A percentile compares a stretch with the other conserved stretches of the same genome.
These are phyloP conservation scores for Tinea semifulvella DNA, from an alignment of 2,888 invertebrate genomes.

Conservation along the genomic window DNA sequence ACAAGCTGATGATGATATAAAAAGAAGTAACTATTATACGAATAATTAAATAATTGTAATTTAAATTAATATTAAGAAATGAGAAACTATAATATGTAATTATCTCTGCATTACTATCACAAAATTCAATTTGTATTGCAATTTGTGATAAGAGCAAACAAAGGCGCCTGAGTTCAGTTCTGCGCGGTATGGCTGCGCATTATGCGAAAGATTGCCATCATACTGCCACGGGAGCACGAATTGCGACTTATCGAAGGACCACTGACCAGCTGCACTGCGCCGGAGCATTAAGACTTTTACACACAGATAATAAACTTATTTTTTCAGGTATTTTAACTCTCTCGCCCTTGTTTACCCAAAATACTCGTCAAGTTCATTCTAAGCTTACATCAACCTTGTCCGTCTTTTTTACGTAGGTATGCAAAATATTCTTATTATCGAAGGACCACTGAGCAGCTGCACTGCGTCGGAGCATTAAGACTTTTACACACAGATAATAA, in stretches of 20 bases:
- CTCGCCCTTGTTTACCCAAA: too few relatives aligned
- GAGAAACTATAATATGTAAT: too few relatives aligned
- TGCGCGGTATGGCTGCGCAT: conserved; percentile 11
- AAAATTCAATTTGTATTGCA: conserved; percentile 7
- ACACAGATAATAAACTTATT: not conserved
- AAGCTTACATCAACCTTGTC: too few relatives aligned
- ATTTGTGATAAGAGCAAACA: conserved; percentile 7
- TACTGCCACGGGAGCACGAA: conserved; percentile 21
- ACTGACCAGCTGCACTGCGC: conserved; percentile 2
- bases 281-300: not conserved
- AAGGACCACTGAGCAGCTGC: conserved; percentile 11
- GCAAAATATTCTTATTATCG: too few relatives aligned
- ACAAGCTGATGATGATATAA: too few relatives aligned
- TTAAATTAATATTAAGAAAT: too few relatives aligned
- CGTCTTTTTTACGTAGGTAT: too few relatives aligned
- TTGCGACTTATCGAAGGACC: conserved; percentile 18
- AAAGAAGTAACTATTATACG: too few relatives aligned
- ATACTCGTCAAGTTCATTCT: too few relatives aligned
- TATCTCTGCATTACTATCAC: not conserved
- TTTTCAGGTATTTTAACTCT: too few relatives aligned
- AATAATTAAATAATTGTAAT: too few relatives aligned
- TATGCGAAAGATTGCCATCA: conserved; percentile 19
- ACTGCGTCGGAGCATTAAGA: not conserved
- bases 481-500: not conserved
- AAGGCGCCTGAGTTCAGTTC: not conserved